phyloP scores from a whole-genome alignment of 2,113 vertebrate species.

The Phocoena phocoena region DNA sequence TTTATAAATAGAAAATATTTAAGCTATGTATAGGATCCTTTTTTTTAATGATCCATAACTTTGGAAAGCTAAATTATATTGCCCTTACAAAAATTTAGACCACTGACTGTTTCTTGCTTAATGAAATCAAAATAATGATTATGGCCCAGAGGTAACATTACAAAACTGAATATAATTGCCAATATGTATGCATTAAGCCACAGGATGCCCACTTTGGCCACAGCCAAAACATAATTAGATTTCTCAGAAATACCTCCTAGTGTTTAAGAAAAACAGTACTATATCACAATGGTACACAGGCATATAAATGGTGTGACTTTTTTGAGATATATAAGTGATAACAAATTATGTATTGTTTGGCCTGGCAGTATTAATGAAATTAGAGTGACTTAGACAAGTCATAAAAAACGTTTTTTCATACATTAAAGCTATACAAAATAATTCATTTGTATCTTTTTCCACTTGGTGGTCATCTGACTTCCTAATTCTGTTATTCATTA shows the following conservation, averaged over 20 bases:
- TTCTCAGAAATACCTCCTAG: background rate
- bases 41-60: background rate
- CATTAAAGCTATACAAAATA: background rate
- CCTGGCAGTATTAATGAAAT: background rate
- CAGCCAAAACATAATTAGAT: constrained; percentile 1
- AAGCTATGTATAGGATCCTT: background rate
- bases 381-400: background rate
- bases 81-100: background rate
- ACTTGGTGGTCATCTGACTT: background rate
- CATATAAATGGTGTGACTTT: background rate
- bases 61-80: background rate
- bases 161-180: background rate
- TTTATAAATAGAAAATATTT: background rate
- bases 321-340: background rate
- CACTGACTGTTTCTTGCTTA: background rate
- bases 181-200: background rate
- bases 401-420: background rate
- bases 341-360: background rate
- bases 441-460: background rate
- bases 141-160: background rate
- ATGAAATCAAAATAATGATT: constrained; percentile 38
- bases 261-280: background rate
- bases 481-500: background rate
- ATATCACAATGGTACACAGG: background rate
- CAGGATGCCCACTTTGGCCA: background rate